These are phyloP conservation scores for Cichlasoma orientale DNA, from an alignment of 2,797 vertebrate species.

Conservation along the genomic window DNA sequence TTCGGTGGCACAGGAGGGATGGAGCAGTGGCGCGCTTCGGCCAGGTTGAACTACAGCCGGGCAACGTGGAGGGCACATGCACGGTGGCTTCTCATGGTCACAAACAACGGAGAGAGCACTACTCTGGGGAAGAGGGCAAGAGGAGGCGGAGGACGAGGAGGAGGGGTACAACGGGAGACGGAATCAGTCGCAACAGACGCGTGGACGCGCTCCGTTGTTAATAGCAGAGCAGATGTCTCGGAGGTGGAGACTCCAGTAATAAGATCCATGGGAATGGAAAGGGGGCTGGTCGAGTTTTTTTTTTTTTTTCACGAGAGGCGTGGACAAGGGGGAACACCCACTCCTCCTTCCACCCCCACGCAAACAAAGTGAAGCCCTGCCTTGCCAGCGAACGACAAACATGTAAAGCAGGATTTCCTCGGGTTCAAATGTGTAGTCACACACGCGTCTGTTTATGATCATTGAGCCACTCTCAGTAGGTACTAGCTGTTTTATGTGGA, in stretches of 20 bases:
- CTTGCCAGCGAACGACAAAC: constrained; percentile 34
- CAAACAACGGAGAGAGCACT: constrained; percentile 31
- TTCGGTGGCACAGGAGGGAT: constrained; percentile 24
- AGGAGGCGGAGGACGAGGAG: constrained; percentile 11
- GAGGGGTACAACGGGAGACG: constrained; percentile 19
- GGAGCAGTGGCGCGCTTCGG: constrained; percentile 31
- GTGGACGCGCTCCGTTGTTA: constrained; percentile 72
- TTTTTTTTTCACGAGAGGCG: constrained; percentile 43
- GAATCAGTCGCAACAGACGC: constrained; percentile 52
- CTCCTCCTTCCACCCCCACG: constrained; percentile 22
- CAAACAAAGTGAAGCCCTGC: constrained; percentile 69
- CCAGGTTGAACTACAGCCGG: constrained; percentile 39
- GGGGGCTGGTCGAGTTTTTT: constrained; percentile 65
- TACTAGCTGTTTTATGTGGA: background rate
- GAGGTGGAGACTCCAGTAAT: constrained; percentile 72
- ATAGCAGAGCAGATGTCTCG: constrained; percentile 69
- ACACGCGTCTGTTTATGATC: constrained; percentile 45
- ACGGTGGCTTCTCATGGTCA: constrained; percentile 59
- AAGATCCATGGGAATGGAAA: constrained; percentile 81
- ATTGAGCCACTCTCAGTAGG: background rate
- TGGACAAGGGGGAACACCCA: constrained; percentile 55
- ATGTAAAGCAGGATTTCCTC: constrained; percentile 49
- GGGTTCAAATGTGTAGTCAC: constrained; percentile 25
- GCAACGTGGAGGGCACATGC: constrained; percentile 43
- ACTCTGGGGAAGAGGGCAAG: constrained; percentile 6